Evolutionary conservation across 2,888 invertebrate genomes (phyloP).

Genomic region (Odontocerum albicorne): DNA sequence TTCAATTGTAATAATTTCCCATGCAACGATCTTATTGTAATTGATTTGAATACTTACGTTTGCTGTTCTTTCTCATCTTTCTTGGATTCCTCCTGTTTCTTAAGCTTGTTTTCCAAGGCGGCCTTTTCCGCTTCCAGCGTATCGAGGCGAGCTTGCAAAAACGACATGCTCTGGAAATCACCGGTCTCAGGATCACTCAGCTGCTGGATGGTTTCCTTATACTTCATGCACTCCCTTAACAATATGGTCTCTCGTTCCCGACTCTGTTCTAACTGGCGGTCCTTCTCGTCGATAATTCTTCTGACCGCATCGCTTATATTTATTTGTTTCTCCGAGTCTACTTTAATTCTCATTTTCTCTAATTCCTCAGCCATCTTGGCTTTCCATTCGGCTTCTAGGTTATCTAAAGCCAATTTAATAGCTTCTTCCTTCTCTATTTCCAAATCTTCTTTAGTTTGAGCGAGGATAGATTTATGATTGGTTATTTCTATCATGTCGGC

Average conservation of each 20-base stretch:
- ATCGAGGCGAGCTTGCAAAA: conserved; percentile 17
- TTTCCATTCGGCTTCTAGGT: conserved; percentile 57
- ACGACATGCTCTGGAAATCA: conserved; percentile 48
- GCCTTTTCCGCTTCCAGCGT: conserved; percentile 18
- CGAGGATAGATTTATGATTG: conserved; percentile 67
- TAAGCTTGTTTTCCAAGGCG: conserved; percentile 19
- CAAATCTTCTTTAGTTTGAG: conserved; percentile 68
- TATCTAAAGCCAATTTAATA: conserved; percentile 55
- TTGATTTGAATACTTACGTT: conserved; percentile 26
- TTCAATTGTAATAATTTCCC: no score
- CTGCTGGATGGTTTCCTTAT: conserved; percentile 68
- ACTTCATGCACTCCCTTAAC: conserved; percentile 64
- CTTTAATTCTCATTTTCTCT: conserved; percentile 50
- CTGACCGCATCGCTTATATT: conserved; percentile 66
- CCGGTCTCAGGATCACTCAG: conserved; percentile 67
- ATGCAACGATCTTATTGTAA: no score
- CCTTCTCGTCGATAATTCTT: conserved; percentile 70
- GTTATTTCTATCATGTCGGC: conserved; percentile 64
- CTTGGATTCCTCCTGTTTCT: background rate
- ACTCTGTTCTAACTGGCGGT: conserved; percentile 66
- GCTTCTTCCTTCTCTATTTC: conserved; percentile 61
- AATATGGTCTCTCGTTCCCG: conserved; percentile 64
- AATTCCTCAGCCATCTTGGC: conserved; percentile 49
- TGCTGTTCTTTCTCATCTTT: conserved; percentile 16
- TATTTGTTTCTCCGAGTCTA: conserved; percentile 59